Base-by-base conservation (phyloP, 2,888 invertebrate genomes). In the Incurvaria masculella region DNA sequence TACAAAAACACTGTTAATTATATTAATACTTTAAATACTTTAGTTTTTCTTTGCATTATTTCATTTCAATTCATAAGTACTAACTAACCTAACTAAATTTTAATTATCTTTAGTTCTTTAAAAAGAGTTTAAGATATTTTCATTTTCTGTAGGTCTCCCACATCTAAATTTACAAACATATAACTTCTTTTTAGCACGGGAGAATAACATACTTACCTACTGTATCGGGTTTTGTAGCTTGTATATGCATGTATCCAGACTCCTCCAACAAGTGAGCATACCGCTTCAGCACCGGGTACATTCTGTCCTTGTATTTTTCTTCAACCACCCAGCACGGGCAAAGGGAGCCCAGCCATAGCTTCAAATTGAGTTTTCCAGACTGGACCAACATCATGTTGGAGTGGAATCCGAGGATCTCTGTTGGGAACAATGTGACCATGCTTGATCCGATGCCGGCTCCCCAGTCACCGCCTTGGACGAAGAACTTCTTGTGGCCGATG, bases 211-310 rank as follows among this genome's bases (percentile, higher is more conserved):
- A 23, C 70, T 63, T 61, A 86, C 88, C 88, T 44, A 87, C 61
- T 21, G 88, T 88, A 57, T 90, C 89, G 1, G 89, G 89, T 60
- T 87, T 88, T 1, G 88, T 87, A 2, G 85, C 82, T 57, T 89
- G 89, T 20, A 88, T 59, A 47, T 71, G 65, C 49, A 65, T 51
- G 53, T 71, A 65, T 19, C 72, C 78, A 0, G 62, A 53, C 49
- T 72, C 74, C 49, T 75, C 67, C 0, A 79, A 0, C 0, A 66
- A 1, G 1, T 52, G 54, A 6, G 52, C 23, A 0, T 65, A 23
- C 17, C 67, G 62, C 0, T 69, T 56, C 0, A 56, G 51, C 1
- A 80, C 40, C 0, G 85, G 85, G 55, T 80, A 84, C 58, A 82
- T 59, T 43, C 66, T 75, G 5, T 71, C 62, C 21, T 69, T 57